phyloP scores from a whole-genome alignment of 2,888 invertebrate genomes.

The Hoplodrina blanda region DNA sequence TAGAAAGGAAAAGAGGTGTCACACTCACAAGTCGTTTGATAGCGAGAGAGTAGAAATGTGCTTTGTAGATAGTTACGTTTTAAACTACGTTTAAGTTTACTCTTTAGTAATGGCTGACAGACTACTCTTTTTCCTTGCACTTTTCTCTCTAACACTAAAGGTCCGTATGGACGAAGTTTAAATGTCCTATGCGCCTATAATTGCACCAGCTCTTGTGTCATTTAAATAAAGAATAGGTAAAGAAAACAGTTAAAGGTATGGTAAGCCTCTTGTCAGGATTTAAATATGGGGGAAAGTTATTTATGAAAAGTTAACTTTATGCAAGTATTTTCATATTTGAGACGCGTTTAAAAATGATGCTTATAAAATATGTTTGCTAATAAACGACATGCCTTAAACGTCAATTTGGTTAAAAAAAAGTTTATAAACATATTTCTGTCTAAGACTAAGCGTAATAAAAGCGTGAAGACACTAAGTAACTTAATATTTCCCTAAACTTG shows the following conservation, averaged over 20 bases:
- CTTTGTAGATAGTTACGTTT: background rate
- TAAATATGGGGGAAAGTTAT: too few relatives aligned
- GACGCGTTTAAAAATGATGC: background rate
- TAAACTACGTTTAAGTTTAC: too few relatives aligned
- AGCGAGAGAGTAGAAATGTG: background rate
- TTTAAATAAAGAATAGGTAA: too few relatives aligned
- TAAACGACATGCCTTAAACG: too few relatives aligned
- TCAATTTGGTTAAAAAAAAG: background rate
- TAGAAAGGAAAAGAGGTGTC: constrained; percentile 1
- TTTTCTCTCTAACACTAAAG: background rate
- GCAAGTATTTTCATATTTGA: background rate
- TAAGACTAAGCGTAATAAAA: background rate
- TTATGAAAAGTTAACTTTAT: too few relatives aligned
- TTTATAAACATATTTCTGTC: background rate
- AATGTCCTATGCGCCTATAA: background rate
- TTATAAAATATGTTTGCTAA: too few relatives aligned
- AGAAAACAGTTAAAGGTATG: too few relatives aligned
- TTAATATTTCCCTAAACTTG: constrained; percentile 34
- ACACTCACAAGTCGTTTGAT: constrained; percentile 14
- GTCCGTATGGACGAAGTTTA: background rate
- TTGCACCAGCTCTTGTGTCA: background rate
- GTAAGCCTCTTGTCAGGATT: too few relatives aligned
- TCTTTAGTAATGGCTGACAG: too few relatives aligned
- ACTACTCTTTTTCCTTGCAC: too few relatives aligned
- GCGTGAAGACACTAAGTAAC: constrained; percentile 6